Base-by-base conservation (phyloP, 2,888 invertebrate genomes). In the Drosophila aldrichi region DNA sequence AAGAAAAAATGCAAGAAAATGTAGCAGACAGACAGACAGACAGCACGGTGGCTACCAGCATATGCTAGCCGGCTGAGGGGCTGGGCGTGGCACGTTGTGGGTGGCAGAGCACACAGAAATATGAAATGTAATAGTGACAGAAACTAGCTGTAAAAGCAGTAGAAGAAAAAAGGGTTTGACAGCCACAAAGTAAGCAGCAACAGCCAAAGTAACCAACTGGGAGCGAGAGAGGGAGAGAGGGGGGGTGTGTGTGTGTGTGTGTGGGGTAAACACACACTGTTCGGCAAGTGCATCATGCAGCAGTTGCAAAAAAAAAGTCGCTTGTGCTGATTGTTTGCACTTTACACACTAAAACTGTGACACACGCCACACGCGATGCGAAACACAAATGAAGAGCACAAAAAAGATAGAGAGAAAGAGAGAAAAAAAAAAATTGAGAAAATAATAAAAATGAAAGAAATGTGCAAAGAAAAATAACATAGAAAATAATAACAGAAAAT, bases 291-390 rank as follows among this genome's bases (percentile, higher is more conserved):
- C 75, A 75, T 71, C 75, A 63, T 63, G 78, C 75, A 54, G 72
- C 68, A 79, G 73, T 73, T 73, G 81, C 84, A 77, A 73, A 70
- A 22, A 70, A 22, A 69, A 84, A 88, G 77, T 85, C 88, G 88
- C 85, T 82, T 59, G 85, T 79, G 88, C 85, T 88, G 88, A 84
- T 84, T 84, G 88, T 84, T 84, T 84, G 84, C 84, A 84, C 88
- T 84, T 88, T 82, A 70, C 77, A 82, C 88, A 85, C 85, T 81
- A 74, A 79, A 87, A 84, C 74, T 79, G 66, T 68, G 77, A 76
- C 78, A 85, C 71, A 81, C 63, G 65, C 80, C 72, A 58, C 72
- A 58, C 70, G 58, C 64, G 52, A 43, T 25, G 62, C 44, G 36
- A 40, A 54, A 61, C 40, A 55, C 58, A 43, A 61, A 52, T 34